Base-by-base conservation (phyloP, 2,113 vertebrate genomes). In the Microcebus ravelobensis region DNA sequence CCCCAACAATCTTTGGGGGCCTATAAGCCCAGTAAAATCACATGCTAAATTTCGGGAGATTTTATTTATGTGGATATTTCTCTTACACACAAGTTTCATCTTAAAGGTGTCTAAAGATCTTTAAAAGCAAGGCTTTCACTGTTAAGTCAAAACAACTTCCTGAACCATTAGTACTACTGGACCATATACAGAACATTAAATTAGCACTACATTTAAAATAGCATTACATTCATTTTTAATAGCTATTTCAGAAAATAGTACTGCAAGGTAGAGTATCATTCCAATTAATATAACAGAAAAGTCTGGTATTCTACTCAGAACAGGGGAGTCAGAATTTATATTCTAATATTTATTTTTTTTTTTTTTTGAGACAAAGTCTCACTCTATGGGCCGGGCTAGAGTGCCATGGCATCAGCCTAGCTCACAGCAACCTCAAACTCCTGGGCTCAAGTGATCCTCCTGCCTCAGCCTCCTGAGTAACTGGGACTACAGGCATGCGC, bases 101-200 rank as follows among this genome's bases (percentile, higher is more conserved):
- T 79, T 57, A 96, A 77, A 88, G 13, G 52, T 85, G 20, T 80
- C 57, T 55, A 70, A 84, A 84, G 3, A 76, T 52, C 39, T 77
- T 90, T 83, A 95, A 87, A 76, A 91, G 25, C 81, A 86, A 90
- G 21, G 17, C 82, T 82, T 87, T 94, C 87, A 79, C n/a, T 52
- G 34, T 77, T 61, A 39, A 77, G 34, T 80, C 74, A 79, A 85
- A 95, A 84, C 25, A 76, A 83, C 77, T 68, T 82, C 68, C 50
- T 77, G 14, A 96, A 52, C 57, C 45, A 88, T 88, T 85, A 73
- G 31, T 73, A 83, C 55, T 63, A 74, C 42, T 55, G 20, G 39
- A 77, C 34, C 55, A 59, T 89, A 59, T 36, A 74, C 8, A 50
- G 8, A 90, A 67, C 14, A 79, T 67, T 91, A 76, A 91, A 94